Conservation (phyloP, 2,113 vertebrate genomes). For the Chitala chitala region DNA sequence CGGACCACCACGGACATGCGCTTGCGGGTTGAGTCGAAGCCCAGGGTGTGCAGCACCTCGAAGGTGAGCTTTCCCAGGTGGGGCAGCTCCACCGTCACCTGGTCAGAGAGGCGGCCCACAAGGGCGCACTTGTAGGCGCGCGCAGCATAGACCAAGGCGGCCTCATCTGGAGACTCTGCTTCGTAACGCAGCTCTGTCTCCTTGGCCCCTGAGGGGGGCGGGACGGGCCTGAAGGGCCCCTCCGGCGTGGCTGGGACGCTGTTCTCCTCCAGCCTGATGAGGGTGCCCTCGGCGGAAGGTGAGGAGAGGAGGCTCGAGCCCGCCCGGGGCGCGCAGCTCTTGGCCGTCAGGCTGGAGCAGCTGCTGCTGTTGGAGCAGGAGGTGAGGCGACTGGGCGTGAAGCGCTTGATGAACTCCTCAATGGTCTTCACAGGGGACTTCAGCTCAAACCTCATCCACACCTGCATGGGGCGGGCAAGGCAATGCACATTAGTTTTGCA, state of each 20-base stretch:
- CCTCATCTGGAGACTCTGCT: conserved; percentile 91
- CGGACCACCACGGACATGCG: conserved; percentile 95
- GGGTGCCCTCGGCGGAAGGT: conserved; percentile 66
- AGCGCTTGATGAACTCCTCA: conserved; percentile 88
- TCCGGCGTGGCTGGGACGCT: conserved; percentile 39
- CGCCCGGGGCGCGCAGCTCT: conserved; percentile 64
- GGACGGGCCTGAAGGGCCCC: conserved; percentile 51
- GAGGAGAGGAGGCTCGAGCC: conserved; percentile 66
- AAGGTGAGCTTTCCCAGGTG: conserved; percentile 85
- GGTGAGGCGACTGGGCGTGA: conserved; percentile 86
- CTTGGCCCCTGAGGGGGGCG: conserved; percentile 28
- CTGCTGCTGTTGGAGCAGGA: conserved; percentile 82
- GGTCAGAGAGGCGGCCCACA: conserved; percentile 81
- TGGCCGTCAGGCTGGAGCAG: conserved; percentile 71
- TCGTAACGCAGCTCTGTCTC: conserved; percentile 82
- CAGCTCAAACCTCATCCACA: conserved; percentile 77
- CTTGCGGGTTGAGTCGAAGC: conserved; percentile 87
- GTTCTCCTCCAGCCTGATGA: conserved; percentile 76
- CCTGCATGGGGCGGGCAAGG: conserved; percentile 53
- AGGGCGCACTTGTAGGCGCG: conserved; percentile 84
- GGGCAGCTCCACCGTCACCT: conserved; percentile 86
- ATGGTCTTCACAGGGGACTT: conserved; percentile 95
- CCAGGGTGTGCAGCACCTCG: conserved; percentile 87
- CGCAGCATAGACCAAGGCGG: conserved; percentile 89
- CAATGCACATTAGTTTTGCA: neutral